Percentiles rank a stretch among this genome's conserved stretches.
phyloP scores from a whole-genome alignment of 2,888 invertebrate species.

The Idaea aversata region DNA sequence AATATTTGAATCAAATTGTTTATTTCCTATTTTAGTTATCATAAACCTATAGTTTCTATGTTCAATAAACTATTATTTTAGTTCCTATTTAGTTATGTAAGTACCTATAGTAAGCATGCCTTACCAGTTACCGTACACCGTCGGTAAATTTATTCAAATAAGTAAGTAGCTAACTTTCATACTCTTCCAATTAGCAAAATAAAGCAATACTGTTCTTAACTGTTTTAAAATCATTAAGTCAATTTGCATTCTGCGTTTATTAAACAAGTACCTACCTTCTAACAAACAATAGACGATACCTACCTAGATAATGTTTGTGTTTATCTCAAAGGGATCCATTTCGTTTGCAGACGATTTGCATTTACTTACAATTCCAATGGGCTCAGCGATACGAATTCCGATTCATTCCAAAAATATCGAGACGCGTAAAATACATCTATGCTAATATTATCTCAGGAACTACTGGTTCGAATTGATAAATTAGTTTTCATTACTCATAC shows the following conservation, averaged over 20 bases:
- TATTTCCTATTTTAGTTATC: no score
- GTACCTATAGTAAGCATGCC: neutral
- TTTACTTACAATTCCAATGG: conserved; percentile 31
- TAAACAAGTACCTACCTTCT: conserved; percentile 1
- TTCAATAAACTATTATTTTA: no score
- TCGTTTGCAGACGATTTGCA: conserved; percentile 44
- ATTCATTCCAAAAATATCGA: conserved; percentile 8
- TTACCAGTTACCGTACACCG: neutral
- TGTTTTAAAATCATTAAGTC: neutral
- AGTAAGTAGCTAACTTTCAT: neutral
- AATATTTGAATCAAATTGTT: no score
- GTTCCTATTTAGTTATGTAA: no score
- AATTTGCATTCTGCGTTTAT: neutral
- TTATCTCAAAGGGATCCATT: conserved; percentile 33
- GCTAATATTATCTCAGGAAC: no score
- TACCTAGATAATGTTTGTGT: conserved; percentile 20
- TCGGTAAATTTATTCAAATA: neutral
- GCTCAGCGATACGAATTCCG: conserved; percentile 7
- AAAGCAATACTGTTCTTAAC: neutral
- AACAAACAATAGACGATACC: conserved; percentile 3
- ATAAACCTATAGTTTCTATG: no score
- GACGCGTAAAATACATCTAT: neutral
- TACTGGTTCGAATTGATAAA: no score
- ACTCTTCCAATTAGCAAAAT: neutral
- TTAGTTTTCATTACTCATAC: no score